Base-by-base conservation (phyloP, 2,888 invertebrate genomes). In the Scaptomyza tumidula region DNA sequence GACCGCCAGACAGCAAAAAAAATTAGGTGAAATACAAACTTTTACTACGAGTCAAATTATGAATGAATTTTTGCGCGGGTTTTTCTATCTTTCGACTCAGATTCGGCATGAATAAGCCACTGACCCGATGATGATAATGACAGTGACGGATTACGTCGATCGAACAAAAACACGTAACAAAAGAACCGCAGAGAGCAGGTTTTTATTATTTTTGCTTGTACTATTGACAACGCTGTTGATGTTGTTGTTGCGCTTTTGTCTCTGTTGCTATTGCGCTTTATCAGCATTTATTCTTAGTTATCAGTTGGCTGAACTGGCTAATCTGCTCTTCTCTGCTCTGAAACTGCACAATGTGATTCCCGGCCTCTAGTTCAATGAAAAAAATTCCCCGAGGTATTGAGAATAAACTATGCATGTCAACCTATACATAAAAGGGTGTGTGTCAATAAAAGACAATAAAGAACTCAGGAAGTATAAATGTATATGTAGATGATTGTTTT, bases 311-410 rank as follows among this genome's bases (percentile, higher is more conserved):
- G 19, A 14, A 37, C 13, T 19, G 6, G 48, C 13, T 49, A 19
- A 31, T 52, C 33, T 44, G n/a, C 5, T 57, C 35, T 66, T 14
- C 24, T 56, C 24, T 57, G 43, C 9, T 33, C 41, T 60, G 37
- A 39, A 52, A 13, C 14, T 59, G 54, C 19, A 55, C 16, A 10
- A 6, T 44, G 75, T 74, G 75, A 68, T 41, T 71, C 75, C 71
- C 71, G 13, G 27, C 16, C 24, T 9, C 7, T 44, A 14, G 45
- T 5, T n/a, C 6, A 13, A 45, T 67, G 68, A 69, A 29, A 45
- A 60, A 74, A 69, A 29, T 6, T 74, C 68, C 71, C 75, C 75
- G 7, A 24, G 4, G 19, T 14, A 11, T 31, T 39, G 39, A 39
- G 50, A 43, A 49, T 16, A 46, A 37, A 3, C 53, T 43, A 46